Evolutionary conservation across 2,113 vertebrate genomes (phyloP).

Genomic region (Petromus typicus): DNA sequence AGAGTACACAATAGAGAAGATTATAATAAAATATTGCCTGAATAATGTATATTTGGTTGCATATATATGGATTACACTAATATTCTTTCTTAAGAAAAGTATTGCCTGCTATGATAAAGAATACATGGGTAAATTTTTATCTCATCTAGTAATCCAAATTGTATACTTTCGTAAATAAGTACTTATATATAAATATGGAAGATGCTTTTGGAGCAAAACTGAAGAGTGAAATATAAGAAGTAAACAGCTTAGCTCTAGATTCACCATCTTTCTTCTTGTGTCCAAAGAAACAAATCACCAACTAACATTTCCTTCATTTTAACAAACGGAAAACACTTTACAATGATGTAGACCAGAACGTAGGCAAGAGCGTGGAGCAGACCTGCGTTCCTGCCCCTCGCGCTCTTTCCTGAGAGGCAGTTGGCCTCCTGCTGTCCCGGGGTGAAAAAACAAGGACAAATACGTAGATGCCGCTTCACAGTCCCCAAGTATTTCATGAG

Average conservation of each 20-base stretch:
- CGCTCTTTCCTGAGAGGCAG: slow-evolving; percentile 8
- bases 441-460: background rate
- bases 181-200: background rate
- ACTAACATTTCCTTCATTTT: background rate
- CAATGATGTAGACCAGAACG: background rate
- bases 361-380: background rate
- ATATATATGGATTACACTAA: background rate
- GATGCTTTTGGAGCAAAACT: background rate
- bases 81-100: slow-evolving; percentile 49
- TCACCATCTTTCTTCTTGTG: background rate
- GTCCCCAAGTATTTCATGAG: slow-evolving; percentile 15
- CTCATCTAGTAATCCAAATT: slow-evolving; percentile 11
- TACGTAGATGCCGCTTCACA: background rate
- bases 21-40: background rate
- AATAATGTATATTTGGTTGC: background rate
- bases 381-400: background rate
- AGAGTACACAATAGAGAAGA: background rate
- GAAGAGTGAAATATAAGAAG: background rate
- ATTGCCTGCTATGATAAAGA: background rate
- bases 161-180: background rate
- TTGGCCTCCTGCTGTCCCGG: background rate
- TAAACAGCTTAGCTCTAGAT: background rate
- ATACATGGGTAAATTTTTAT: slow-evolving; percentile 3
- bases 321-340: slow-evolving; percentile 8
- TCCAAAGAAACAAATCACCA: slow-evolving; percentile 31